Evolutionary conservation across 2,888 invertebrate genomes (phyloP).

Genomic region (Cremastinae sp.): DNA sequence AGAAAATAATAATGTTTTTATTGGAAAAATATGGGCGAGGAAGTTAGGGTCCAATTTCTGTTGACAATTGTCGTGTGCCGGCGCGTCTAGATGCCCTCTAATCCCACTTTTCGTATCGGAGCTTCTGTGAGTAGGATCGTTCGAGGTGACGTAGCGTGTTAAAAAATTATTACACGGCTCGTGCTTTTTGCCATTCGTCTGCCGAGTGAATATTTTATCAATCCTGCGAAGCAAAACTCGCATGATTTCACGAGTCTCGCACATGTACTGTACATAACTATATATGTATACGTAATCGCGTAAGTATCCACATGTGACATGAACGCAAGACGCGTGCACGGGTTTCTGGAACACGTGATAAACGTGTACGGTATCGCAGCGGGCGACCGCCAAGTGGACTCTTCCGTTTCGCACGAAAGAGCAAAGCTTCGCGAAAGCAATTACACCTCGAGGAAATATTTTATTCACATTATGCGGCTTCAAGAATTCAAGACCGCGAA

Average conservation of each 20-base stretch:
- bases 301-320: slow-evolving; percentile 12
- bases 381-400: slow-evolving; percentile 12
- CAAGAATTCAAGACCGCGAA: slow-evolving; percentile 8
- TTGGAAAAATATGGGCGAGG: slow-evolving; percentile 7
- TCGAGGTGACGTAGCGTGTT: slow-evolving; percentile 71
- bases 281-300: slow-evolving; percentile 7
- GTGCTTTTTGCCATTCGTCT: slow-evolving; percentile 68
- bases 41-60: slow-evolving; percentile 70
- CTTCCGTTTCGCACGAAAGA: slow-evolving; percentile 36
- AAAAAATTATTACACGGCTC: slow-evolving; percentile 75
- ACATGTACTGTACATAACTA: slow-evolving; percentile 7
- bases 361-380: slow-evolving; percentile 16
- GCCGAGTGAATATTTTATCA: slow-evolving; percentile 76
- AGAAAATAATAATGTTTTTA: neutral
- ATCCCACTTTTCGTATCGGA: slow-evolving; percentile 13
- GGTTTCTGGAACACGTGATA: slow-evolving; percentile 34
- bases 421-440: slow-evolving; percentile 54
- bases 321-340: neutral
- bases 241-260: slow-evolving; percentile 27
- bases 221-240: slow-evolving; percentile 64
- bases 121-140: slow-evolving; percentile 16
- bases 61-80: slow-evolving; percentile 67
- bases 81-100: slow-evolving; percentile 62
- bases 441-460: slow-evolving; percentile 44
- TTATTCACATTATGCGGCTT: slow-evolving; percentile 18